Evolutionary conservation across 2,797 vertebrate species (phyloP).

Genomic region (Jordanella pulchra): DNA sequence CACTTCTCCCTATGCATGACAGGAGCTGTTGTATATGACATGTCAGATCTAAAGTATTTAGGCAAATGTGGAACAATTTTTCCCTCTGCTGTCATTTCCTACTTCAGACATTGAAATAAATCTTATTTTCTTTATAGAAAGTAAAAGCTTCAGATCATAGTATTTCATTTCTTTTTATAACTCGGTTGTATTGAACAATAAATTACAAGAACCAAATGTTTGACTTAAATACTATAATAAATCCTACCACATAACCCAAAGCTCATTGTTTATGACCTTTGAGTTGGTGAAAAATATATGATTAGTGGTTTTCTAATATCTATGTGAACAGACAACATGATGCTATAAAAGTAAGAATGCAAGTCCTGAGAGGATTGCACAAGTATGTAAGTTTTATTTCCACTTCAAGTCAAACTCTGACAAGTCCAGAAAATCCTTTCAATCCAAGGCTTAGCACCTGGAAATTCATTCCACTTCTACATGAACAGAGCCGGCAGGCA

Average conservation of each 20-base stretch:
- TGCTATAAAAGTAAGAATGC: slow-evolving; percentile 8
- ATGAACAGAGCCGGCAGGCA: slow-evolving; percentile 34
- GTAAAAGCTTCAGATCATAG: slow-evolving; percentile 3
- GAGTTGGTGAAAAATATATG: background rate
- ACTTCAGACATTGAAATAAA: slow-evolving; percentile 10
- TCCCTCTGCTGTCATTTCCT: slow-evolving; percentile 13
- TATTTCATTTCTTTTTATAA: slow-evolving; percentile 1
- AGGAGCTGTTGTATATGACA: slow-evolving; percentile 5
- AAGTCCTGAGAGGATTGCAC: background rate
- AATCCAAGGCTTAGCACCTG: slow-evolving; percentile 50
- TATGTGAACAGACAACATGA: slow-evolving; percentile 23
- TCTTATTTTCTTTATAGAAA: slow-evolving; percentile 2
- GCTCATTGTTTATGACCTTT: slow-evolving; percentile 7
- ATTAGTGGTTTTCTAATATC: slow-evolving; percentile 12
- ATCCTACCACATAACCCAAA: background rate
- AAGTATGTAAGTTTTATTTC: slow-evolving; percentile 44
- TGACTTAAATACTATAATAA: background rate
- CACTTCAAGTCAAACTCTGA: slow-evolving; percentile 28
- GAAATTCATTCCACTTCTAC: slow-evolving; percentile 36
- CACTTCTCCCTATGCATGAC: slow-evolving; percentile 8
- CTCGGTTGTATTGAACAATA: background rate
- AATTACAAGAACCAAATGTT: background rate
- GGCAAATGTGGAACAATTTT: slow-evolving; percentile 29
- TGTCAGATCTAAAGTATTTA: slow-evolving; percentile 21
- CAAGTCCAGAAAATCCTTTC: slow-evolving; percentile 53